Evolutionary conservation across 2,797 vertebrate species (phyloP).

Genomic region (Iguana delicatissima): DNA sequence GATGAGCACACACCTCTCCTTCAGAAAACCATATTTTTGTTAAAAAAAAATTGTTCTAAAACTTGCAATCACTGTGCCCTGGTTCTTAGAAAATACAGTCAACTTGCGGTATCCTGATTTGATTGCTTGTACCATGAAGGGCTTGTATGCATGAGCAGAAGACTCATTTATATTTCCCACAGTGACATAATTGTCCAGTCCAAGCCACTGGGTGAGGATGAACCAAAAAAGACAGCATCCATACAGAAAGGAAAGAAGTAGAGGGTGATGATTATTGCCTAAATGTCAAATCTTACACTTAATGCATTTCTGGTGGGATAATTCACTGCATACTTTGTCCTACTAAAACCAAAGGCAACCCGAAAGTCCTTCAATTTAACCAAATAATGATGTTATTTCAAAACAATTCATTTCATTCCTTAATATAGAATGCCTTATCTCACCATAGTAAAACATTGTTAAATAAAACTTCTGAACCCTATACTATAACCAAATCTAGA

Average conservation of each 20-base stretch:
- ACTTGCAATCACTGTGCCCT: neutral
- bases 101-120: neutral
- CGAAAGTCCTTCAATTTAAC: neutral
- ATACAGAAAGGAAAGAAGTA: neutral
- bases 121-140: neutral
- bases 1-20: neutral
- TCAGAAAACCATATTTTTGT: neutral
- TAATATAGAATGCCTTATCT: neutral
- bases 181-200: neutral
- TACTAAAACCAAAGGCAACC: neutral
- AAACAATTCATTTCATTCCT: neutral
- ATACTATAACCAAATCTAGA: neutral
- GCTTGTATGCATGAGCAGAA: no score
- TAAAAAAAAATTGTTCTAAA: neutral
- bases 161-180: neutral
- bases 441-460: neutral
- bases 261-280: neutral
- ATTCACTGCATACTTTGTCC: neutral
- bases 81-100: neutral
- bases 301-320: neutral
- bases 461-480: neutral
- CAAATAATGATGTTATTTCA: neutral
- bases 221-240: neutral
- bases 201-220: neutral
- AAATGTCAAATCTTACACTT: neutral